A percentile compares a stretch with the other conserved stretches of the same genome.
Conservation (phyloP, 2,113 vertebrate species). For the Bothrops jararaca region DNA sequence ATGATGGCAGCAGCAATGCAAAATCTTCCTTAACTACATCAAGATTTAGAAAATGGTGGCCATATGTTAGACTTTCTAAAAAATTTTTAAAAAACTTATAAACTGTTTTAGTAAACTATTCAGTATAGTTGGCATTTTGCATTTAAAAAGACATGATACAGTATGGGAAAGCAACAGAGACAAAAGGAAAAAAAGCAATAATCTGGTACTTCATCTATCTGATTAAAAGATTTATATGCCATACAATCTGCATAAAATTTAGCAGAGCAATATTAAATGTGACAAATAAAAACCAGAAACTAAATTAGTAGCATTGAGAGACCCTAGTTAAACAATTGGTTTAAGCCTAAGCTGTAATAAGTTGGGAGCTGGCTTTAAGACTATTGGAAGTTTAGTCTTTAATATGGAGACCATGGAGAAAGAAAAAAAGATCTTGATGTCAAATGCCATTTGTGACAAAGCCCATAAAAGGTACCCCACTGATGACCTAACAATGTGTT, state of each 20-base stretch:
- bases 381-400: background rate
- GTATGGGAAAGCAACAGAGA: background rate
- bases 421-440: background rate
- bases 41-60: background rate
- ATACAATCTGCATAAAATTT: background rate
- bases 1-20: background rate
- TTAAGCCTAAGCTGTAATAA: background rate
- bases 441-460: background rate
- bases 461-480: background rate
- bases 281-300: background rate
- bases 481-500: background rate
- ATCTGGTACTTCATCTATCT: background rate
- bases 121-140: background rate
- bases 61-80: background rate
- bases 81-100: background rate
- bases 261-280: background rate
- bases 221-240: background rate
- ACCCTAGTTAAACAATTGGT: background rate
- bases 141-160: background rate
- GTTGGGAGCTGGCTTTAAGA: background rate
- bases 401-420: background rate
- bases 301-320: background rate
- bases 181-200: background rate
- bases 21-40: background rate
- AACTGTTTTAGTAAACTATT: background rate